A percentile compares a stretch with the other conserved stretches of the same genome.
These are phyloP conservation scores for Palloptera scutellata DNA, from an alignment of 2,888 invertebrate genomes.

Conservation along the genomic window DNA sequence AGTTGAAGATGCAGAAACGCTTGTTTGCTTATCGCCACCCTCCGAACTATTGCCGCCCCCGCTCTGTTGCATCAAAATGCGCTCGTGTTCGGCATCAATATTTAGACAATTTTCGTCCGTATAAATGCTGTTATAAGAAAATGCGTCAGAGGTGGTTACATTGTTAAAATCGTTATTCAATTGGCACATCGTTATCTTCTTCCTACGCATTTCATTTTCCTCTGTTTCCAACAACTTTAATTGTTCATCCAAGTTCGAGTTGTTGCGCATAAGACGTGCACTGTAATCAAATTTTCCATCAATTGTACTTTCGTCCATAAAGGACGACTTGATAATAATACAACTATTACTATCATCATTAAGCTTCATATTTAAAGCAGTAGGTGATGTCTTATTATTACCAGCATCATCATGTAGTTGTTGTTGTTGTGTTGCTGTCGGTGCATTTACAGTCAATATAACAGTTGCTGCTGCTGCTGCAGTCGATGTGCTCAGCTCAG, in stretches of 20 bases:
- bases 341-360: slow-evolving; percentile 12
- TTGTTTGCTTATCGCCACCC: slow-evolving; percentile 13
- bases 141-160: background rate
- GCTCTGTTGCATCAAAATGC: slow-evolving; percentile 37
- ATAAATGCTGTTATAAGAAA: slow-evolving; percentile 20
- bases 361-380: background rate
- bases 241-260: slow-evolving; percentile 60
- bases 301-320: background rate
- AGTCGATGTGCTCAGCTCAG: slow-evolving; percentile 1
- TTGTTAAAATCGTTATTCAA: background rate
- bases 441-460: background rate
- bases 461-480: background rate
- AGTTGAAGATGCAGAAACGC: slow-evolving; percentile 39
- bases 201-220: slow-evolving; percentile 54
- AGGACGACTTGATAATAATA: background rate
- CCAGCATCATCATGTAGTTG: slow-evolving; percentile 5
- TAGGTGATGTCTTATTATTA: background rate
- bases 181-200: slow-evolving; percentile 6
- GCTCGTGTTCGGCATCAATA: slow-evolving; percentile 40
- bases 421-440: slow-evolving; percentile 29
- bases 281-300: slow-evolving; percentile 41
- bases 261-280: slow-evolving; percentile 56
- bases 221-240: slow-evolving; percentile 58
- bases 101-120: slow-evolving; percentile 38
- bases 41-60: slow-evolving; percentile 31